Base-by-base conservation (phyloP, 2,888 invertebrate species). In the Liodrosophila aerea region DNA sequence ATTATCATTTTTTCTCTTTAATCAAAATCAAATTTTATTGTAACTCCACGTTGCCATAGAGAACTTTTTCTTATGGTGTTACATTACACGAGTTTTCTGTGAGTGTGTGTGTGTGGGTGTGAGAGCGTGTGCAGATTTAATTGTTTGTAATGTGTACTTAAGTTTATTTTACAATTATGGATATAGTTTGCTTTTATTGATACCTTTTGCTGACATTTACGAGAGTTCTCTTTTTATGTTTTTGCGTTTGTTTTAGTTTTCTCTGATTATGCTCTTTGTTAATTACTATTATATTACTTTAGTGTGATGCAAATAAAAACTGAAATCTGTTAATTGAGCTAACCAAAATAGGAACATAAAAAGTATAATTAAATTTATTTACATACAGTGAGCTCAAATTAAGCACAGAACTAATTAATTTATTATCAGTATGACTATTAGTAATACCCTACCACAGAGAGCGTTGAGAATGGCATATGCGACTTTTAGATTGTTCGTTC, bases 21-120 rank as follows among this genome's bases (percentile, higher is more conserved):
- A 56, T 72, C 59, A 65, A 22, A 72, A 64, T 65, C 30, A 56
- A 57, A 49, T 64, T 56, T 64, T 69, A 61, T 68, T 72, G 41
- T 56, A 56, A 60, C 37, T n/a, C n/a, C n/a, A n/a, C n/a, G n/a
- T n/a, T n/a, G n/a, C 11, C 18, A 15, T 30, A 15, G 54, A 49
- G 49, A 64, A 52, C 34, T 59, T 29, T 33, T 52, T 33, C 39
- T 54, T 58, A 57, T 46, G 7, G 22, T 46, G 11, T 45, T 70
- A 49, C 43, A 43, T 65, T 68, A 64, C 50, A 73, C 57, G 56
- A 64, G 63, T 57, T 56, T 46, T 50, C 9, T 7, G 2, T 31
- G n/a, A 11, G 18, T 33, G 13, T 43, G 15, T 4, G 16, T 8
- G 39, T 49, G 50, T n/a, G n/a, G n/a, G n/a, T n/a, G n/a, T n/a